A percentile compares a stretch with the other conserved stretches of the same genome.
phyloP scores from a whole-genome alignment of 2,888 invertebrate species.

The Tipula confusa region DNA sequence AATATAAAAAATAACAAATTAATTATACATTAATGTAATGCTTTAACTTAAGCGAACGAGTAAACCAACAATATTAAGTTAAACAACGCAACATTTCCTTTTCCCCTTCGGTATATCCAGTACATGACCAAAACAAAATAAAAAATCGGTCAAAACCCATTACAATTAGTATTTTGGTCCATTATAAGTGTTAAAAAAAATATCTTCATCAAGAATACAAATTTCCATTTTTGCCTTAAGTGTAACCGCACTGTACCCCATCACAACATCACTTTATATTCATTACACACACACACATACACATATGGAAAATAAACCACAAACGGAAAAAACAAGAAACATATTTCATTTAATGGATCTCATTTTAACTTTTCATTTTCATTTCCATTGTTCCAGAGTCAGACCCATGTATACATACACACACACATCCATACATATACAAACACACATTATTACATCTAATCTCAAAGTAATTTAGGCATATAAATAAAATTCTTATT shows the following conservation, averaged over 20 bases:
- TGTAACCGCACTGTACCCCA: background rate
- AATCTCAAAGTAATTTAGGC: background rate
- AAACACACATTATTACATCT: background rate
- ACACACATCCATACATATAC: background rate
- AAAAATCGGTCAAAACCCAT: background rate
- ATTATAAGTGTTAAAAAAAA: conserved; percentile 15
- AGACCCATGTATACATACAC: background rate
- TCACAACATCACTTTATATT: background rate
- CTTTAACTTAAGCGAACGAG: background rate
- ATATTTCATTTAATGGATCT: conserved; percentile 25
- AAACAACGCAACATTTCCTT: background rate
- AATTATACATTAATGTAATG: background rate
- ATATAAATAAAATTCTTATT: background rate
- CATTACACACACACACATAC: background rate
- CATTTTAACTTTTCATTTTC: conserved; percentile 15
- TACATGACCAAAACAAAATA: background rate
- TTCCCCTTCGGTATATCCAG: background rate
- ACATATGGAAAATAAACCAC: background rate
- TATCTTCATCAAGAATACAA: background rate
- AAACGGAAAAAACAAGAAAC: background rate
- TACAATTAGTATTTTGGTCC: conserved; percentile 14
- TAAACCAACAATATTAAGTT: background rate
- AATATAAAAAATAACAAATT: background rate
- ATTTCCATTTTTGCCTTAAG: background rate
- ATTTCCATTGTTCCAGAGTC: background rate